Conservation (phyloP, 1,140 invertebrate genomes). For the Pomacea maculata region DNA sequence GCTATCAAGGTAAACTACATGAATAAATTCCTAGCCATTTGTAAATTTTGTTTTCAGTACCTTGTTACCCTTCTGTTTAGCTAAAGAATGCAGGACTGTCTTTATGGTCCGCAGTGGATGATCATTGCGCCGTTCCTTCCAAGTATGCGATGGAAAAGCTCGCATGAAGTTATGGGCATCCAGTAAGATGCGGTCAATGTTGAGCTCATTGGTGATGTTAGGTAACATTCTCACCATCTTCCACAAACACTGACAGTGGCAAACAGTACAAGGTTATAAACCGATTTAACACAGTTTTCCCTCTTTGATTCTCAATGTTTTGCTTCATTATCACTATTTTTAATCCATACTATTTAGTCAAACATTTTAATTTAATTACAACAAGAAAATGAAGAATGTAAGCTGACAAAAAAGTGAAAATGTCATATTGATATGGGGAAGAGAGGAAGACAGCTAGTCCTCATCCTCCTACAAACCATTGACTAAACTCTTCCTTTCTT, state of each 20-base stretch:
- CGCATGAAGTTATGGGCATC: slow-evolving; percentile 88
- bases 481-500: background rate
- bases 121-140: slow-evolving; percentile 80
- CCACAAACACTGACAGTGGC: slow-evolving; percentile 76
- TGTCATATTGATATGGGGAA: background rate
- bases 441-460: background rate
- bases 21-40: too few relatives aligned
- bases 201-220: slow-evolving; percentile 78
- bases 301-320: too few relatives aligned
- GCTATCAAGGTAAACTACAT: too few relatives aligned
- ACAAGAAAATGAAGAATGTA: too few relatives aligned
- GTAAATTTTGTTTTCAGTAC: slow-evolving; percentile 33
- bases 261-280: background rate
- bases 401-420: background rate
- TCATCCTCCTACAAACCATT: background rate
- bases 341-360: too few relatives aligned
- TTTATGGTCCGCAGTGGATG: slow-evolving; percentile 88
- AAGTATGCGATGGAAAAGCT: slow-evolving; percentile 82
- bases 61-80: slow-evolving; percentile 66
- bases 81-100: slow-evolving; percentile 88
- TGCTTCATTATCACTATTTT: too few relatives aligned
- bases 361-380: too few relatives aligned
- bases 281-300: too few relatives aligned
- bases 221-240: slow-evolving; percentile 84
- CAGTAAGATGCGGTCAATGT: slow-evolving; percentile 82